Percentiles rank a stretch among this genome's conserved stretches.
Conservation (phyloP, 2,113 vertebrate genomes). For the Oxyruncus cristatus region DNA sequence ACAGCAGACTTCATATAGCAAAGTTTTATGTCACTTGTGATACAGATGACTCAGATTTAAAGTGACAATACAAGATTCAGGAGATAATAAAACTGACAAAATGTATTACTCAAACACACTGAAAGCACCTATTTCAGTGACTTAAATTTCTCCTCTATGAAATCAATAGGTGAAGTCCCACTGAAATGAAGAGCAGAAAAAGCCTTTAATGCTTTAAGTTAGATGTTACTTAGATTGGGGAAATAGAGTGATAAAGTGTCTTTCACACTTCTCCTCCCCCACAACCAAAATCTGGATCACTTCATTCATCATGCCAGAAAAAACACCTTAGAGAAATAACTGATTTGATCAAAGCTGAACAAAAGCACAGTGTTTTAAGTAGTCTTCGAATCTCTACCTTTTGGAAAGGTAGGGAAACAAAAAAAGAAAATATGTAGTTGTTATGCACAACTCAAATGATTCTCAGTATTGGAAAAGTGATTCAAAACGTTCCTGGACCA, state of each 20-base stretch:
- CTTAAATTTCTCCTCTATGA: neutral
- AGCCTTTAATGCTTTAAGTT: neutral
- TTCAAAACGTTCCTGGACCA: neutral
- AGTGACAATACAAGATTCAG: conserved; percentile 25
- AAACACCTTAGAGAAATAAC: neutral
- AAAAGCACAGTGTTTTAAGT: neutral
- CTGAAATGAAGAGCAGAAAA: neutral
- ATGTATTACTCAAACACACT: neutral
- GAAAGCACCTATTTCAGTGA: neutral
- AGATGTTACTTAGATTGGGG: neutral
- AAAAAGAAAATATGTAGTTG: neutral
- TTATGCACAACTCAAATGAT: neutral
- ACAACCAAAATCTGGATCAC: neutral
- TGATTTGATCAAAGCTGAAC: neutral
- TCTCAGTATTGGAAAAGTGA: neutral
- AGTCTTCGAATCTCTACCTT: neutral
- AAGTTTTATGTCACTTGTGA: conserved; percentile 28
- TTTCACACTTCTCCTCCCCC: neutral
- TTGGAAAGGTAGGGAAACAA: neutral
- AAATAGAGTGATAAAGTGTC: neutral
- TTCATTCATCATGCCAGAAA: neutral
- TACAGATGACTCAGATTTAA: conserved; percentile 15
- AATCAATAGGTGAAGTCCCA: neutral
- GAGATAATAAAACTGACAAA: conserved; percentile 44
- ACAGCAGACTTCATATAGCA: conserved; percentile 42